A percentile compares a stretch with the other conserved stretches of the same genome.
These are phyloP conservation scores for Onychorhynchus coronatus DNA, from an alignment of 2,113 vertebrate genomes.

Conservation along the genomic window DNA sequence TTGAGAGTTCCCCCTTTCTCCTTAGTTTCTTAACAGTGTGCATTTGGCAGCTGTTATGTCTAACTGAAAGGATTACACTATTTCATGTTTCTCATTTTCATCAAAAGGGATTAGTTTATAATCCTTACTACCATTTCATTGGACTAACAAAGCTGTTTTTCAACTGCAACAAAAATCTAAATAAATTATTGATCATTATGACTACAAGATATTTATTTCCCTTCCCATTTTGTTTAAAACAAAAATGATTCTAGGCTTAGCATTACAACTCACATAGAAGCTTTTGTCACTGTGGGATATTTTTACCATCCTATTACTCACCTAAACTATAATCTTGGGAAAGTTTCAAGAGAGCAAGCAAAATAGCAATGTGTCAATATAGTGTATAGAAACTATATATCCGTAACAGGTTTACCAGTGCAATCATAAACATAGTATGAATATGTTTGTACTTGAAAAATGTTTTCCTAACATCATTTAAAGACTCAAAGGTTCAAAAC, in stretches of 20 bases:
- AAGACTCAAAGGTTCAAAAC: background rate
- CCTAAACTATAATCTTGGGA: background rate
- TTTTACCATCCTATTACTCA: background rate
- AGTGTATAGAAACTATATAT: background rate
- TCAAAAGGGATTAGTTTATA: constrained; percentile 25
- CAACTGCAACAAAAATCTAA: background rate
- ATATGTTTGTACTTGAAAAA: background rate
- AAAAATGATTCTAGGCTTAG: background rate
- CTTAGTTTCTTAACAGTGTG: background rate
- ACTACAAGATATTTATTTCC: background rate
- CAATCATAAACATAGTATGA: background rate
- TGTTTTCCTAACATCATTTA: background rate
- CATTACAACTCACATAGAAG: background rate
- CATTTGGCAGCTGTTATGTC: background rate
- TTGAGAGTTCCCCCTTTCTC: background rate
- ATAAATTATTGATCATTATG: background rate
- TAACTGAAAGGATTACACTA: background rate
- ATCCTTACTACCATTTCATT: background rate
- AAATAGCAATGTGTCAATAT: rapidly evolving
- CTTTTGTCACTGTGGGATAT: background rate
- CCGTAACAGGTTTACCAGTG: background rate
- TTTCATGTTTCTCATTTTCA: constrained; percentile 15
- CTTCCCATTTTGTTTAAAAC: background rate
- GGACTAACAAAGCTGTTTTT: background rate
- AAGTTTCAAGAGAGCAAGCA: background rate